These are phyloP conservation scores for Drosophila nigromelanica DNA, from an alignment of 1,140 invertebrate species.

Conservation along the genomic window DNA sequence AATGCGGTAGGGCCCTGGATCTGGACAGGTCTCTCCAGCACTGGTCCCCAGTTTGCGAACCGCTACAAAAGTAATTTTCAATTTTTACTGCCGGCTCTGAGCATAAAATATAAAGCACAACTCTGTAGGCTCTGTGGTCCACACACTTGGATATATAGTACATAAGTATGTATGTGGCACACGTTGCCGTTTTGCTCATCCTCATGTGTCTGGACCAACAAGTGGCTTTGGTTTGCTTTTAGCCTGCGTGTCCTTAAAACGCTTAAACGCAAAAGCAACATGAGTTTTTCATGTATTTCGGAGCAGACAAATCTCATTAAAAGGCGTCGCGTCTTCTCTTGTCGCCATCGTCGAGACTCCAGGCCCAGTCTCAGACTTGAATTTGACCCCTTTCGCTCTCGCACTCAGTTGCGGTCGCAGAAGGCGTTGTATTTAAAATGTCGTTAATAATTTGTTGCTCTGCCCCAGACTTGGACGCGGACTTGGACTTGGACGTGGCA, in stretches of 20 bases:
- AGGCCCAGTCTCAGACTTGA: background rate
- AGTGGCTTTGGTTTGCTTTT: slow-evolving; percentile 40
- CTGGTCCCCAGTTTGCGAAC: background rate
- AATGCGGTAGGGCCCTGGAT: slow-evolving; percentile 63
- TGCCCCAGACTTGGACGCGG: slow-evolving; percentile 25
- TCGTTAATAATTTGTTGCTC: slow-evolving; percentile 81
- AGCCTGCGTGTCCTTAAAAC: slow-evolving; percentile 72
- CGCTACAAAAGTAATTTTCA: slow-evolving; percentile 76
- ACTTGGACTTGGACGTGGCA: slow-evolving; percentile 24
- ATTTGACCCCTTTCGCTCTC: slow-evolving; percentile 52
- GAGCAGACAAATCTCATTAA: slow-evolving; percentile 81
- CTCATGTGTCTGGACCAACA: slow-evolving; percentile 11
- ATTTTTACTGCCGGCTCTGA: slow-evolving; percentile 69
- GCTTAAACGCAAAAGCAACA: slow-evolving; percentile 66
- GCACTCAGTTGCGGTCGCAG: slow-evolving; percentile 25
- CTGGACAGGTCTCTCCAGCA: background rate
- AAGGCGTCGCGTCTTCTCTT: slow-evolving; percentile 70
- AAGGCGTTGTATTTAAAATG: slow-evolving; percentile 81
- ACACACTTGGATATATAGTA: background rate
- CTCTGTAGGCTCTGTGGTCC: slow-evolving; percentile 38
- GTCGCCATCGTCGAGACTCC: slow-evolving; percentile 15
- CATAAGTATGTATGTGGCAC: slow-evolving; percentile 68
- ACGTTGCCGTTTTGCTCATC: slow-evolving; percentile 51
- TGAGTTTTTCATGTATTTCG: slow-evolving; percentile 72
- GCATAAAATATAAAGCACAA: slow-evolving; percentile 72